phyloP scores from a whole-genome alignment of 2,113 vertebrate species.

The Colossoma macropomum region DNA sequence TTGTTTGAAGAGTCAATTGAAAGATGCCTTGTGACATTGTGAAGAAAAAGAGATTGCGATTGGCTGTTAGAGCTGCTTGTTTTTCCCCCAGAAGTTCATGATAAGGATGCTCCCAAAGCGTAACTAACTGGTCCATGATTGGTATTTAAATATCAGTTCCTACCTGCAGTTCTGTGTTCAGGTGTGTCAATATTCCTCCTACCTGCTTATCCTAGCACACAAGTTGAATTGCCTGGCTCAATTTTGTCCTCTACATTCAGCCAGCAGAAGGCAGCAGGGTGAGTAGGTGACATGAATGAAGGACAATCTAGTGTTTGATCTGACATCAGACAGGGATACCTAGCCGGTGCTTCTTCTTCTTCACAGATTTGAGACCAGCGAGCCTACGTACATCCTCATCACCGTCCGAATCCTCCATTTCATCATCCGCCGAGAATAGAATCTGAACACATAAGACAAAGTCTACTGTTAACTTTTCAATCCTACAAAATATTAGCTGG shows the following conservation, averaged over 20 bases:
- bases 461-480: not conserved
- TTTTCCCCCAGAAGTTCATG: not conserved
- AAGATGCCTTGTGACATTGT: not conserved
- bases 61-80: not conserved
- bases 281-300: conserved; percentile 18
- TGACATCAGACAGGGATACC: conserved; percentile 91
- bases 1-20: not conserved
- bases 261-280: conserved; percentile 24
- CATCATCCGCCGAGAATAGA: conserved; percentile 96
- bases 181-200: not conserved
- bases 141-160: not conserved
- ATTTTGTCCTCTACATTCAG: not conserved
- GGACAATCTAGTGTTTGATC: conserved; percentile 3
- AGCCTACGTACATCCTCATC: conserved; percentile 91
- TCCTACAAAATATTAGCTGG: not conserved
- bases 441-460: conserved; percentile 76
- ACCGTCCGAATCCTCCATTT: conserved; percentile 92
- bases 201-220: not conserved
- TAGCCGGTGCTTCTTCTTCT: conserved; percentile 94
- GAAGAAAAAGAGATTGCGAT: not conserved
- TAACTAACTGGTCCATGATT: not conserved
- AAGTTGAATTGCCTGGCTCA: not conserved
- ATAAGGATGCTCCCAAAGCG: not conserved
- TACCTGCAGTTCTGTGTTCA: conserved; percentile 8
- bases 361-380: conserved; percentile 85